These are phyloP conservation scores for Chamaetylas fuelleborni DNA, from an alignment of 2,113 vertebrate genomes.

Conservation along the genomic window DNA sequence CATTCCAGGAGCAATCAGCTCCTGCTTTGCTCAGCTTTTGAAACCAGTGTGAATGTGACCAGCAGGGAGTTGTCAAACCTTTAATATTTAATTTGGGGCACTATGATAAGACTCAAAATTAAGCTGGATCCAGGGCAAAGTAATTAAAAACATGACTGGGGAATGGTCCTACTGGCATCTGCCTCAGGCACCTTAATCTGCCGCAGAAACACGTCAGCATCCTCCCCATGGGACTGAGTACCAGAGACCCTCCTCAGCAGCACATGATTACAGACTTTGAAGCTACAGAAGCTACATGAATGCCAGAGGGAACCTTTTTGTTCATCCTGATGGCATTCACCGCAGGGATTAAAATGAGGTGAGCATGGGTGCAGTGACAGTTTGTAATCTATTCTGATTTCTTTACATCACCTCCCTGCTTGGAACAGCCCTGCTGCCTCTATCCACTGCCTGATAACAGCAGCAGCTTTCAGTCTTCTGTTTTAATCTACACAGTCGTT, in stretches of 20 bases:
- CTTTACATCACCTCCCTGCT: background rate
- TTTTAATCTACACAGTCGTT: background rate
- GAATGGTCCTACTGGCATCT: background rate
- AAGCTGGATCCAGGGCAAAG: background rate
- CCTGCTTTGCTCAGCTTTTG: background rate
- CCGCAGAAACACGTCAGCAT: rapidly evolving
- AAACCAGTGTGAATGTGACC: background rate
- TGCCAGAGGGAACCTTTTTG: background rate
- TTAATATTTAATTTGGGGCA: background rate
- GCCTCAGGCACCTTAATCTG: background rate
- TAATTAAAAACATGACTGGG: background rate
- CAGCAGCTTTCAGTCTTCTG: background rate
- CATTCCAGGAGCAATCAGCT: background rate
- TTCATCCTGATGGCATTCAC: background rate
- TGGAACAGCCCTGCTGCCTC: background rate
- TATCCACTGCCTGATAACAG: background rate
- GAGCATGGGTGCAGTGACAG: background rate
- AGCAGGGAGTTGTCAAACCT: background rate
- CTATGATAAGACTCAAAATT: background rate
- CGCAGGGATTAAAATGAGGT: background rate
- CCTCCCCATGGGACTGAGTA: background rate
- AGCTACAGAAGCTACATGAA: background rate
- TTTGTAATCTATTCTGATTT: too few species aligned
- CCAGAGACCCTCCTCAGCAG: background rate
- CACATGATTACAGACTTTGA: rapidly evolving